Evolutionary conservation across 2,888 invertebrate species (phyloP), one percentile per base, ranked within the genome.

Genomic region (Drosophila stalkeri): DNA sequence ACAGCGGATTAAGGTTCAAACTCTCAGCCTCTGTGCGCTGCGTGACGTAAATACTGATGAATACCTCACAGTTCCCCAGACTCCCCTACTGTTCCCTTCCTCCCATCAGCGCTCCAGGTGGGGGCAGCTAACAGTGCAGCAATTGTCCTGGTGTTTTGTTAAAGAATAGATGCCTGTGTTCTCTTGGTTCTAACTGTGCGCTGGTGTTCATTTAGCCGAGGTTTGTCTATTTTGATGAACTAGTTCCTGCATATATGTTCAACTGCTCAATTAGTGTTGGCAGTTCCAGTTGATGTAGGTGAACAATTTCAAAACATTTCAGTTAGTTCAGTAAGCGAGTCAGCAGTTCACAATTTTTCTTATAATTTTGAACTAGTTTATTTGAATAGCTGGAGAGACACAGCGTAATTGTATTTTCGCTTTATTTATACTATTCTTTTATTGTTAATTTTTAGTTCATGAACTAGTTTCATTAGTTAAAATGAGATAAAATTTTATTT

Each of bases 181-280:
- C 57, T 52, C 57, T 23, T 62, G 16, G 47, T 6, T 16, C 41
- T 12, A 6, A 23, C 16, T 37, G 23, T 59, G 12, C n/a, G 12
- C n/a, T 33, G 33, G 7, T 39, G 39, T 46, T 57, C 67, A 72
- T 65, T 74, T 74, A 64, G 84, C 87, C 78, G 85, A 14, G 82
- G 82, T 76, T 87, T 89, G 85, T 81, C 84, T 84, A 84, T 87
- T 84, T 87, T 85, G 90, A 85, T 87, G 88, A 89, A 85, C 90
- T 89, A 87, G 72, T 57, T 33, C 33, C 18, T 35, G 16, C 27
- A 9, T 14, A 14, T 16, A 35, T 20, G 27, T 27, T 6, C 23
- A 11, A 23, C 5, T 23, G n/a, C 16, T 39, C 37, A 23, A 54
- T 54, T 54, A 37, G 37, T n/a, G 54, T 6, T 54, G 23, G 23